These are phyloP conservation scores for Nebria brevicollis DNA, from an alignment of 2,888 invertebrate genomes.

Conservation along the genomic window DNA sequence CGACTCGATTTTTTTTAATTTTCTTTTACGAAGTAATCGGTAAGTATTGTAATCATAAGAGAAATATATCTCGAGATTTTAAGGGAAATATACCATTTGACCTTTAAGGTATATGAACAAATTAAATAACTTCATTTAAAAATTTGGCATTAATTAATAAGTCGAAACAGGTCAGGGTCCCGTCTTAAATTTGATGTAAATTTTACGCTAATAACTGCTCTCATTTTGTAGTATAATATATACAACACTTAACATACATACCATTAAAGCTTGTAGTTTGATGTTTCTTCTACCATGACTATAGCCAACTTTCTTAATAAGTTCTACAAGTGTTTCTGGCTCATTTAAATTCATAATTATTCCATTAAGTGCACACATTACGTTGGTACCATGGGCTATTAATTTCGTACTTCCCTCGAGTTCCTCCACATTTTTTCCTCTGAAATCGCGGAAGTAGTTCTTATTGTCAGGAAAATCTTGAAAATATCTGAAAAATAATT, in stretches of 20 bases:
- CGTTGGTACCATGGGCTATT: conserved; percentile 65
- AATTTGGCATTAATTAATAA: no score
- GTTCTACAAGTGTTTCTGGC: conserved; percentile 62
- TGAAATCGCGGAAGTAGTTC: conserved; percentile 63
- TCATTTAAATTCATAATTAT: conserved; percentile 66
- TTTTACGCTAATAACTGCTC: background rate
- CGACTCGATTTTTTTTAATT: no score
- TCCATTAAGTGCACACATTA: conserved; percentile 64
- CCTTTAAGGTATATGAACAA: no score
- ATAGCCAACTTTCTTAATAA: conserved; percentile 64
- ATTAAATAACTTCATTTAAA: no score
- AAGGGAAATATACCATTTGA: no score
- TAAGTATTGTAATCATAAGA: no score
- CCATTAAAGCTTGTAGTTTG: conserved; percentile 49
- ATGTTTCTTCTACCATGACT: conserved; percentile 57
- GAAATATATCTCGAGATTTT: background rate
- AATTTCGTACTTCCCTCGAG: conserved; percentile 64
- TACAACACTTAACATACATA: conserved; percentile 23
- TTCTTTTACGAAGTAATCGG: no score
- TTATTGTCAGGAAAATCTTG: conserved; percentile 64
- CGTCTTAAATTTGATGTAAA: background rate
- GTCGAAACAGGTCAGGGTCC: no score
- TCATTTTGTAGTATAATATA: background rate
- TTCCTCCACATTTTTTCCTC: conserved; percentile 62
- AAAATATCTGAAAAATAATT: conserved; percentile 62